phyloP scores from a whole-genome alignment of 2,113 vertebrate species.

The Hipposideros armiger region DNA sequence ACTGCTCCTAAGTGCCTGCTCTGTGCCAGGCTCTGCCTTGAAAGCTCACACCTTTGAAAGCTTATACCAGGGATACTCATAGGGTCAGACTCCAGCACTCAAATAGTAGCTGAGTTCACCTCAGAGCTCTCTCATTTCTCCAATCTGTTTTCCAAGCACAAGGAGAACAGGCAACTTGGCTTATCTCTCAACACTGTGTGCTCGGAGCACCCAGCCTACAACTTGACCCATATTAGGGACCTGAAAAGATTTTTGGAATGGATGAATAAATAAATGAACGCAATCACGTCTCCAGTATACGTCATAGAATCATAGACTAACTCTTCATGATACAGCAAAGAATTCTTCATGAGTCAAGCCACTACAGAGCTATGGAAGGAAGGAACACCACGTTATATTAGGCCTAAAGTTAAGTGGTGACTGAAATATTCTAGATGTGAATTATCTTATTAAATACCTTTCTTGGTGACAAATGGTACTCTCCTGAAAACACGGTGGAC shows the following conservation, averaged over 20 bases:
- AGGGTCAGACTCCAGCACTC: background rate
- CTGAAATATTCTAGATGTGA: background rate
- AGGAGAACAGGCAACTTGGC: background rate
- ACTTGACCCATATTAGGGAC: background rate
- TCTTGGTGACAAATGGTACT: constrained; percentile 12
- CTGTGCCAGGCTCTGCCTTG: background rate
- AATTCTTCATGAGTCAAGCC: constrained; percentile 34
- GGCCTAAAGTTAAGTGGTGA: background rate
- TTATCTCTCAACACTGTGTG: background rate
- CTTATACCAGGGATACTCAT: background rate
- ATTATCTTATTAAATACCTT: constrained; percentile 58
- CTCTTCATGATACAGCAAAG: background rate
- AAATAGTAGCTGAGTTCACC: background rate
- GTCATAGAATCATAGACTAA: background rate
- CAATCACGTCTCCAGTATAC: background rate
- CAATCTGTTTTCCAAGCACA: background rate
- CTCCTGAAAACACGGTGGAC: constrained; percentile 45
- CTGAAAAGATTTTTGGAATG: background rate
- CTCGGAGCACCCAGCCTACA: background rate
- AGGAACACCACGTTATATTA: background rate
- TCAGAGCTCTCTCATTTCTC: background rate
- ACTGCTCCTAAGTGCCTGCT: background rate
- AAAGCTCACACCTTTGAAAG: background rate
- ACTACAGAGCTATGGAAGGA: constrained; percentile 17
- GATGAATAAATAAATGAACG: background rate